Evolutionary conservation across 2,113 vertebrate genomes (phyloP).

Genomic region (Ibidorhyncha struthersii): DNA sequence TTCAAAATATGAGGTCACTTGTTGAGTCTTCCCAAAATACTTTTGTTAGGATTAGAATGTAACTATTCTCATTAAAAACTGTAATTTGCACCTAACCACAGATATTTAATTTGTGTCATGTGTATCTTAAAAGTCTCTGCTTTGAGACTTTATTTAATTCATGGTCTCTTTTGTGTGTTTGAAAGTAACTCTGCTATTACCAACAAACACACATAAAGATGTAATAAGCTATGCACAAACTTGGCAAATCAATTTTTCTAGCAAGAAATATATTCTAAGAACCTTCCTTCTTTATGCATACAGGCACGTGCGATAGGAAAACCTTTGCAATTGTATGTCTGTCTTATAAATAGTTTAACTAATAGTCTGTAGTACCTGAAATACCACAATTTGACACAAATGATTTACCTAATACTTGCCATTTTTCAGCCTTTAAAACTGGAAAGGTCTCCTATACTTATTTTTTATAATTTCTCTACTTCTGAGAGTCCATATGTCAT

Average conservation of each 20-base stretch:
- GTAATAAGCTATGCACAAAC: neutral
- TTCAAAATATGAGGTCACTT: neutral
- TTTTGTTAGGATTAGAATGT: neutral
- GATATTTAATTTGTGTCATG: neutral
- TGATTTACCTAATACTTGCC: neutral
- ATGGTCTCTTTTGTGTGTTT: neutral
- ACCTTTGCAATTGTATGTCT: fast-evolving
- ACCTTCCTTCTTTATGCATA: fast-evolving
- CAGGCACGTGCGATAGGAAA: neutral
- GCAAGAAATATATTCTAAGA: neutral
- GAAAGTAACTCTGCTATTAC: neutral
- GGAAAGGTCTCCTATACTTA: neutral
- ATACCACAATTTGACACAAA: neutral
- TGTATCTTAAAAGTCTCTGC: neutral
- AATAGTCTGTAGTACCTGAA: neutral
- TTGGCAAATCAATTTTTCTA: neutral
- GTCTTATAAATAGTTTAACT: neutral
- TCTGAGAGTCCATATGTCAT: neutral
- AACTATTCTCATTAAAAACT: neutral
- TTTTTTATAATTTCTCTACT: neutral
- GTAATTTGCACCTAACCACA: neutral
- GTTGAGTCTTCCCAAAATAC: neutral
- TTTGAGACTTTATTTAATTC: neutral
- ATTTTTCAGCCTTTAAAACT: neutral
- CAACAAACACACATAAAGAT: neutral